A percentile compares a stretch with the other conserved stretches of the same genome.
Evolutionary conservation across 1,140 invertebrate genomes (phyloP).

Genomic region (Drosophila pruinosa): DNA sequence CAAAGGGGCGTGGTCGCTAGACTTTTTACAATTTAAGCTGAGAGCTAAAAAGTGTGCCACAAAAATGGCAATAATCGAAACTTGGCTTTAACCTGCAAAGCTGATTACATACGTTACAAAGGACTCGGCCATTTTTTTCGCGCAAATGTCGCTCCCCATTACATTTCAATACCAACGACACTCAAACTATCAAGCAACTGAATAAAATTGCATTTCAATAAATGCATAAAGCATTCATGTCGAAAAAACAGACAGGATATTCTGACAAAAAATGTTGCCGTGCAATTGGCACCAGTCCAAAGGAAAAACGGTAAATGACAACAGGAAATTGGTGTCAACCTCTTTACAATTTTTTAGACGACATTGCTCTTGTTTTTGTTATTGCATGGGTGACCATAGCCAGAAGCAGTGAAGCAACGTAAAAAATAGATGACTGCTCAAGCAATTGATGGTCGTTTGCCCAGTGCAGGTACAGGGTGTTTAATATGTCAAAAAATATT

Average conservation of each 20-base stretch:
- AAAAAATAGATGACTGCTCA: constrained; percentile 43
- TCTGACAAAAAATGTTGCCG: constrained; percentile 24
- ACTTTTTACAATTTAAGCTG: neutral
- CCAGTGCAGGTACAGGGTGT: constrained; percentile 5
- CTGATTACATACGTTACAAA: neutral
- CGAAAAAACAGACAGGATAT: constrained; percentile 13
- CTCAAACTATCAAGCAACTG: neutral
- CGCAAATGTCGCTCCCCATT: constrained; percentile 5
- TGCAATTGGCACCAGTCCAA: constrained; percentile 62
- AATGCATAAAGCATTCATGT: constrained; percentile 52
- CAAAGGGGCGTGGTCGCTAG: neutral
- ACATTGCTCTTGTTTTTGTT: constrained; percentile 13
- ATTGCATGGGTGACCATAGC: constrained; percentile 48
- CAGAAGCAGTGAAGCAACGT: constrained; percentile 37
- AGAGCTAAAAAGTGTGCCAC: neutral
- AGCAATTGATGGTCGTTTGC: constrained; percentile 40
- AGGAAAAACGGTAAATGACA: constrained; percentile 58
- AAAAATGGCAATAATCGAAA: neutral
- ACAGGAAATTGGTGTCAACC: constrained; percentile 65
- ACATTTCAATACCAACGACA: constrained; percentile 16
- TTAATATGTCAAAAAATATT: neutral
- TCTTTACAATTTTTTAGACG: constrained; percentile 27
- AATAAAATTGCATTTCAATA: constrained; percentile 21
- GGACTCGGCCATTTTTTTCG: neutral
- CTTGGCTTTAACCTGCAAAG: neutral